A percentile compares a stretch with the other conserved stretches of the same genome.
These are phyloP conservation scores for Xiphias gladius DNA, from an alignment of 2,113 vertebrate genomes.

Conservation along the genomic window DNA sequence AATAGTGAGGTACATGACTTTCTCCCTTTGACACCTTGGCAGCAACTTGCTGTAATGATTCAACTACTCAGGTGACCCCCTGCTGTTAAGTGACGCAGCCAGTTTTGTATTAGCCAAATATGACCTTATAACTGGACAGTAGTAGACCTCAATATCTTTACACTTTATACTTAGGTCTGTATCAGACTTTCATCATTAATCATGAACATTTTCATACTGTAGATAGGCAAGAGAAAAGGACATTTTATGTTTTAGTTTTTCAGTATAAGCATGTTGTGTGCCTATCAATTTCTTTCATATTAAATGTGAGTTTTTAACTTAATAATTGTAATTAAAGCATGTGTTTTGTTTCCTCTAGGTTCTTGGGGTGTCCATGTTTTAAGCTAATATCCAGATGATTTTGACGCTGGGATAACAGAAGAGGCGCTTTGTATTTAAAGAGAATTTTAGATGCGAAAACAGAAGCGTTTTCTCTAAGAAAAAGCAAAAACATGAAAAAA, in stretches of 20 bases:
- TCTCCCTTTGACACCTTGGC: not conserved
- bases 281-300: not conserved
- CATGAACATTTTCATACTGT: not conserved
- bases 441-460: conserved; percentile 93
- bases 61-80: not conserved
- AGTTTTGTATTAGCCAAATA: not conserved
- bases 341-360: conserved; percentile 88
- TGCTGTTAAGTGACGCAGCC: not conserved
- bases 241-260: no score
- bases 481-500: conserved; percentile 71
- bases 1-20: not conserved
- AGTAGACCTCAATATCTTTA: not conserved
- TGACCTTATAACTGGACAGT: not conserved
- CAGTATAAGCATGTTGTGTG: not conserved
- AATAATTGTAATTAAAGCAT: conserved; percentile 51
- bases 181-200: no score
- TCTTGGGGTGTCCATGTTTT: conserved; percentile 99
- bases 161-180: not conserved
- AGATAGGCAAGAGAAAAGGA: no score
- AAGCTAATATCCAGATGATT: conserved; percentile 86
- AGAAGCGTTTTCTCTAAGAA: conserved; percentile 92
- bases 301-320: not conserved
- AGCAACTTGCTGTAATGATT: not conserved
- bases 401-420: conserved; percentile 87
- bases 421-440: conserved; percentile 98